Base-by-base conservation (phyloP, 2,888 invertebrate genomes). In the Cheiracanthium punctorium region DNA sequence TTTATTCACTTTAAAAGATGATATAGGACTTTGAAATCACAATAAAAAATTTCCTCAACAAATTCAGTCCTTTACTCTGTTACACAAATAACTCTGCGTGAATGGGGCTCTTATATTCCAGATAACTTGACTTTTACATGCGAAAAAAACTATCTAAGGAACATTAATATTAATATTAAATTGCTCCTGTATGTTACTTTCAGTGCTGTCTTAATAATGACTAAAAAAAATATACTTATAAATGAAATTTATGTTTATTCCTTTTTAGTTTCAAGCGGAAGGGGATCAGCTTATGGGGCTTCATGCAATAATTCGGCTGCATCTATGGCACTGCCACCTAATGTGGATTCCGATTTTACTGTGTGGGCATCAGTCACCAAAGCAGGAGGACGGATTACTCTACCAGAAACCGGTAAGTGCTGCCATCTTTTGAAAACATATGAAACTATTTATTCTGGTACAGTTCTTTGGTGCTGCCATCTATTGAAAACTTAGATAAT, bases 381-480 rank as follows among this genome's bases (percentile, higher is more conserved):
- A 48, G 90, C 92, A 14, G 94, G 94, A 30, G 93, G 93, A 2
- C 91, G 93, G 17, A 90, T 93, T 7, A 91, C 91, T 20, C 91
- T 97, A 14, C 95, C 95, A 20, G 95, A 95, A 76, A 91, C 92
- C 73, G 91, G 92, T 92, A 76, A 74, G 89, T 37, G 67, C 74
- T 48, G 69, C 67, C 65, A 58, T 41, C 72, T 67, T 32, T 43
- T n/a, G 14, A 12, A 10, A 28, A 33, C 17, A 2, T 14, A 28
- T 65, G 28, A 17, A 70, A 48, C 14, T 58, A 20, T n/a, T n/a
- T n/a, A n/a, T n/a, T 28, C 1, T 41, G 0, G 24, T 7, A 1
- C 17, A 37, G 28, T 67, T 70, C 12, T 10, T 0, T 75, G 8
- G 82, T 71, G 76, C 82, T 76, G 82, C 82, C 82, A 82, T 72